Base-by-base conservation (phyloP, 2,113 vertebrate genomes). In the Grammomys dolichurus region DNA sequence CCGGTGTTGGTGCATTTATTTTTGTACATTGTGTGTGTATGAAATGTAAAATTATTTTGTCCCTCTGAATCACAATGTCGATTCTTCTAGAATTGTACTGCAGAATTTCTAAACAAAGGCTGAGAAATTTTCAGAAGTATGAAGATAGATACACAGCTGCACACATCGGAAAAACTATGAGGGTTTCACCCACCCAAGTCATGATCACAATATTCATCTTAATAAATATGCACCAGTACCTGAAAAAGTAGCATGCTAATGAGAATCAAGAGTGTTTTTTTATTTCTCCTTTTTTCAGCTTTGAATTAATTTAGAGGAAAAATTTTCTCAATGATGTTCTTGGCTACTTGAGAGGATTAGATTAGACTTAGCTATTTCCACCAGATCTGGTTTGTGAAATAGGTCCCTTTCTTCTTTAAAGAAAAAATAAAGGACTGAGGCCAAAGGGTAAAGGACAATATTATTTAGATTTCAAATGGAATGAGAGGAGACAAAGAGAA, bases 401-500 rank as follows among this genome's bases (percentile, higher is more conserved):
- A 93, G 75, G 48, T 88, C 60, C 91, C 86, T 16, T 46, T 46
- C 89, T 33, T 69, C 51, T 81, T 77, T 24, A 87, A 67, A 87
- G 76, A 90, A 90, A 94, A 90, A 94, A 96, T 95, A 87, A 95
- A 97, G 90, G 78, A 94, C 48, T 65, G 46, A 92, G 90, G 85
- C 33, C 90, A 96, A 90, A 96, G 97, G 80, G 75, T 85, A 97
- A 96, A 98, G 95, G 95, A 95, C 77, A 94, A 31, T 96, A 73
- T 95, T 85, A n/a, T 82, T 97, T 91, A 81, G 75, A 91, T 63
- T 91, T 94, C 87, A 90, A 95, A 95, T 94, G 94, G 94, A 77
- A 96, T 51, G 51, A 85, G 96, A 97, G 92, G 91, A 97, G 87
- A 96, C 96, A 97, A 97, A 97, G 95, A 93, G 94, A 72, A 95